These are phyloP conservation scores for Actinernus sp. DNA, from an alignment of 92 coral and sea anemone species.

Conservation along the genomic window DNA sequence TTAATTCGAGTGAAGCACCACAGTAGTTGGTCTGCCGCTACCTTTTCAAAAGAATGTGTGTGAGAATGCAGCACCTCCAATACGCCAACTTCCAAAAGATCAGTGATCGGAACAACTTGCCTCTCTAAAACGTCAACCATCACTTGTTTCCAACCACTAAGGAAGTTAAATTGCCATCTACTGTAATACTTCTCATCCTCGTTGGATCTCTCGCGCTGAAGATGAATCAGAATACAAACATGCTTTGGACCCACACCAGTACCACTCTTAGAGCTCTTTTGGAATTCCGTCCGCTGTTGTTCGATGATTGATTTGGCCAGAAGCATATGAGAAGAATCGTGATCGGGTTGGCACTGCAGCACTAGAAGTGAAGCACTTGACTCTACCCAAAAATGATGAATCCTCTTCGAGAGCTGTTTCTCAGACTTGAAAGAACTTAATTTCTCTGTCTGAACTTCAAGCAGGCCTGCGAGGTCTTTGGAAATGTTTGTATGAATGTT, in stretches of 20 bases:
- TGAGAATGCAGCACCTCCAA: constrained; percentile 56
- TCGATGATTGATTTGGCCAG: constrained; percentile 92
- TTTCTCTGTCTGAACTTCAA: constrained; percentile 79
- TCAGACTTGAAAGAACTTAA: constrained; percentile 95
- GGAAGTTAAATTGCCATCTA: constrained; percentile 96
- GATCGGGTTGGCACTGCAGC: constrained; percentile 91
- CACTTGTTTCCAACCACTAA: constrained; percentile 95
- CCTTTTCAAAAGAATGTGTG: constrained; percentile 64
- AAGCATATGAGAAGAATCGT: constrained; percentile 93
- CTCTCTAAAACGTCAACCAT: constrained; percentile 85
- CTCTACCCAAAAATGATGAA: constrained; percentile 79
- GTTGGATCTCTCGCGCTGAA: constrained; percentile 62
- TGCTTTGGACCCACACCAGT: constrained; percentile 50
- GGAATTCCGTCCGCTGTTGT: constrained; percentile 71
- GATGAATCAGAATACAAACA: constrained; percentile 90
- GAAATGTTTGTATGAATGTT: constrained; percentile 81
- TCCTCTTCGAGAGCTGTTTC: constrained; percentile 81
- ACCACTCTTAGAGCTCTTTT: constrained; percentile 6
- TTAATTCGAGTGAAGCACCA: constrained; percentile 98
- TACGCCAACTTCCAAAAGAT: constrained; percentile 54
- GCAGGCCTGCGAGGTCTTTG: constrained; percentile 63
- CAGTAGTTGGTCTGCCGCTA: constrained; percentile 74
- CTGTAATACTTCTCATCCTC: constrained; percentile 15
- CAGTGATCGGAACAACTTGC: constrained; percentile 69
- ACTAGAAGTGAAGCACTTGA: constrained; percentile 71